Conservation (phyloP, 2,797 vertebrate genomes). For the Enteromius unitaeniatus region DNA sequence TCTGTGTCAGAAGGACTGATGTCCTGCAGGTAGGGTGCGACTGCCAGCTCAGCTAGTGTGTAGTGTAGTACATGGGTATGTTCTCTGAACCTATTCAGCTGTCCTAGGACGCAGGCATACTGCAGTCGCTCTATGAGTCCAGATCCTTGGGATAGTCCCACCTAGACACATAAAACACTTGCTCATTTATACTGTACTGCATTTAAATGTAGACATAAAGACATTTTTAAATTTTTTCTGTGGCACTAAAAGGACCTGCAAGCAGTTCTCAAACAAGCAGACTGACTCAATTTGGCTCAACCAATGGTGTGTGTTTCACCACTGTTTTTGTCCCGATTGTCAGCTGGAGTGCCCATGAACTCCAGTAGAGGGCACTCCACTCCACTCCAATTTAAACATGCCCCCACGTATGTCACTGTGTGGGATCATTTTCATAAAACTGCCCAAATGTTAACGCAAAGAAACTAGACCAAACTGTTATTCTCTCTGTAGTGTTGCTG, state of each 20-base stretch:
- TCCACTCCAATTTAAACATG: no score
- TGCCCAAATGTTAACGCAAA: no score
- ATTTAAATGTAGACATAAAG: constrained; percentile 20
- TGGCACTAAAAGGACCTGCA: not conserved
- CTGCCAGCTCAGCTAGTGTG: constrained; percentile 78
- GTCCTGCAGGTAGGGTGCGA: constrained; percentile 78
- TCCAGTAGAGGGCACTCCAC: no score
- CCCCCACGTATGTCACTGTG: no score
- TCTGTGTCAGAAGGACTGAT: constrained; percentile 71
- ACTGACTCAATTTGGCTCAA: not conserved
- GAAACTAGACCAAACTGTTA: no score
- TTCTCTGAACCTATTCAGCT: constrained; percentile 71
- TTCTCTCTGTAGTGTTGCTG: no score
- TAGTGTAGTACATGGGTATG: constrained; percentile 74
- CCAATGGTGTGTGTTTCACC: not conserved
- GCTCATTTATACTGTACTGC: constrained; percentile 32
- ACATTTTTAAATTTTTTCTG: not conserved
- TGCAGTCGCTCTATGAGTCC: constrained; percentile 78
- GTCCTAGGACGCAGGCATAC: constrained; percentile 72
- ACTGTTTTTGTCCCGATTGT: not conserved
- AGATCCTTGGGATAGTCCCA: constrained; percentile 65
- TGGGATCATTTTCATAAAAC: no score
- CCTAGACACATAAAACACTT: constrained; percentile 61
- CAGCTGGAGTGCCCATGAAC: no score
- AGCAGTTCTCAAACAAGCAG: not conserved